phyloP scores from a whole-genome alignment of 35 echinoderm and acorn worm species.

The Stichopus chloronotus region DNA sequence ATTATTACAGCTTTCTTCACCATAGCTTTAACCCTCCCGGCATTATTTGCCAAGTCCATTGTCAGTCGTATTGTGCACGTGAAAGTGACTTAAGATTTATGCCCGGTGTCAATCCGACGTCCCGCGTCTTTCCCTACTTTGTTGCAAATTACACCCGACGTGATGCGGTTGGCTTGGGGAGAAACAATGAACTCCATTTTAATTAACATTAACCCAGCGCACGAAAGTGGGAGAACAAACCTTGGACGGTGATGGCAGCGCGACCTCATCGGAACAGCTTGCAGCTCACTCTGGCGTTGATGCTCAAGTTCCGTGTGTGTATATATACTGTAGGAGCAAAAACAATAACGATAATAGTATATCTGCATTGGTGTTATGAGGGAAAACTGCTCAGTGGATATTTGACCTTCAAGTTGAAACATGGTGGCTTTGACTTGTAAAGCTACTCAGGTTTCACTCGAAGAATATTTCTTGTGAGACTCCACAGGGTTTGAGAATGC shows the following conservation, averaged over 20 bases:
- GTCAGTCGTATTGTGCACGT: too few species aligned
- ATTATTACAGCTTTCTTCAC: too few species aligned
- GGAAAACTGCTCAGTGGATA: neutral
- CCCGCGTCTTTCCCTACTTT: too few species aligned
- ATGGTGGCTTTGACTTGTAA: neutral
- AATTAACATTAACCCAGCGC: neutral
- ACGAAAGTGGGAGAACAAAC: neutral
- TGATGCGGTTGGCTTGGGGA: neutral
- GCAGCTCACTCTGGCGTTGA: neutral
- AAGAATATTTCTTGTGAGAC: neutral
- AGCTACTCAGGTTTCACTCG: neutral
- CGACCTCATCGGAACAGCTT: conserved; percentile 15
- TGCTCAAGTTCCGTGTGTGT: conserved; percentile 3
- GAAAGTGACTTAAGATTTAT: too few species aligned
- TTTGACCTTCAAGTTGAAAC: conserved; percentile 26
- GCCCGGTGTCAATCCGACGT: too few species aligned
- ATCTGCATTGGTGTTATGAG: neutral
- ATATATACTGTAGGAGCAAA: neutral
- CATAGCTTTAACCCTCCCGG: too few species aligned
- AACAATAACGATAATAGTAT: neutral
- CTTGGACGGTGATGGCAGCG: neutral
- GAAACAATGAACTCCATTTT: conserved; percentile 17
- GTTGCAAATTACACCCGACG: too few species aligned
- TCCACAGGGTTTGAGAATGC: too few species aligned
- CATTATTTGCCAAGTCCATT: too few species aligned